Base-by-base conservation (phyloP, 2,888 invertebrate species). In the Dynastes maya region DNA sequence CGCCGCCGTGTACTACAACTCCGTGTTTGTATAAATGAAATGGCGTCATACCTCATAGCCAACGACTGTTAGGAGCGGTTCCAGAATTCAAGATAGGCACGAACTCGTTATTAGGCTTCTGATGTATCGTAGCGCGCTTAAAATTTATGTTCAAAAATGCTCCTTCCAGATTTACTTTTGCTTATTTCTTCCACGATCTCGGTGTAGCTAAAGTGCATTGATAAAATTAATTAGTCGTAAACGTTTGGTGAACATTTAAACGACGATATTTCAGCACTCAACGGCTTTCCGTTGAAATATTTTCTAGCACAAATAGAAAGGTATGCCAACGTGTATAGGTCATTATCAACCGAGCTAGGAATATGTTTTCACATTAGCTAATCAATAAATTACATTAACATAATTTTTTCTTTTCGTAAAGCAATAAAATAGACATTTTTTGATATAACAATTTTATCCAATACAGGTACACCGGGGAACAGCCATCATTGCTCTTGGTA, bases 11-110 rank as follows among this genome's bases (percentile, higher is more conserved):
- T 72, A 22, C 27, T 71, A 58, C 51, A 22, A 53, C 86, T 86
- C 86, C 84, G 85, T 89, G 89, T 89, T 89, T 89, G 88, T 89
- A 88, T 88, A 89, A 89, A 89, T 89, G 88, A 88, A 89, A 89
- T 88, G 88, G 88, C 88, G 87, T 87, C 88, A 88, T 89, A 86
- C 86, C 85, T 89, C 89, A 89, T 87, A 86, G 85, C 82, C 88
- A 89, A 89, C 88, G 88, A 86, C 88, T 88, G 86, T 88, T 88
- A 88, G 87, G 86, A 86, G 82, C 85, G 87, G 86, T 85, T 45
- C 86, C 88, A 85, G 87, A 87, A 88, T 87, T 83, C 87, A 86
- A 87, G 87, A 87, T 88, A 88, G 87, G 87, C 87, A 88, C 88
- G 88, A 87, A 88, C 88, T 88, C 87, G 87, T 86, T 88, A 87